phyloP scores from a whole-genome alignment of 2,113 vertebrate genomes.

The Oryzias javanicus region DNA sequence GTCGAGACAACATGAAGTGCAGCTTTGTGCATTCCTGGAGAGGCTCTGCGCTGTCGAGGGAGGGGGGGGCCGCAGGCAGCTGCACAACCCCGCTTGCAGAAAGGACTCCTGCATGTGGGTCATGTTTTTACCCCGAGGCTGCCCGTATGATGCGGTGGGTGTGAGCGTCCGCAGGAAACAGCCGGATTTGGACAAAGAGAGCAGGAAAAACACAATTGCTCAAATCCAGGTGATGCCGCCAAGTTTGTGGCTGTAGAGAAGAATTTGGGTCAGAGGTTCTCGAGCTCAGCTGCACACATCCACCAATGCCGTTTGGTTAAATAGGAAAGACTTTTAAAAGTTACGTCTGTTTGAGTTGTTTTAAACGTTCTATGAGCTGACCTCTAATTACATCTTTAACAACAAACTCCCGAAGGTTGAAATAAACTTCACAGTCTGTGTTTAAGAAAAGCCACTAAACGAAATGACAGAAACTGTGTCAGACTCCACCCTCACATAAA shows the following conservation, averaged over 20 bases:
- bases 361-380: not conserved
- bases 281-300: constrained; percentile 38
- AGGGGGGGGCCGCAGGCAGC: constrained; percentile 24
- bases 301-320: not conserved
- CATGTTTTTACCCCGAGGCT: constrained; percentile 23
- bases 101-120: constrained; percentile 30
- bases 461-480: constrained; percentile 24
- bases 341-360: not conserved
- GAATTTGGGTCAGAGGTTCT: constrained; percentile 52
- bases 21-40: too few species aligned
- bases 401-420: not conserved
- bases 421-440: not conserved
- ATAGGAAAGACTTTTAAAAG: constrained; percentile 5
- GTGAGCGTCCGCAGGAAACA: constrained; percentile 3
- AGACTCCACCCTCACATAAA: constrained; percentile 4
- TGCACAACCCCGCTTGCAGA: constrained; percentile 31
- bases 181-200: not conserved
- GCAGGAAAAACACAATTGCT: not conserved
- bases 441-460: not conserved
- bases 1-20: too few species aligned
- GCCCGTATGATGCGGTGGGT: constrained; percentile 23
- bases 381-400: constrained; percentile 30
- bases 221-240: too few species aligned
- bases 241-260: not conserved
- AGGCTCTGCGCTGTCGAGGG: too few species aligned